Base-by-base conservation (phyloP, 2,113 vertebrate genomes). In the Ceyx margarethae region DNA sequence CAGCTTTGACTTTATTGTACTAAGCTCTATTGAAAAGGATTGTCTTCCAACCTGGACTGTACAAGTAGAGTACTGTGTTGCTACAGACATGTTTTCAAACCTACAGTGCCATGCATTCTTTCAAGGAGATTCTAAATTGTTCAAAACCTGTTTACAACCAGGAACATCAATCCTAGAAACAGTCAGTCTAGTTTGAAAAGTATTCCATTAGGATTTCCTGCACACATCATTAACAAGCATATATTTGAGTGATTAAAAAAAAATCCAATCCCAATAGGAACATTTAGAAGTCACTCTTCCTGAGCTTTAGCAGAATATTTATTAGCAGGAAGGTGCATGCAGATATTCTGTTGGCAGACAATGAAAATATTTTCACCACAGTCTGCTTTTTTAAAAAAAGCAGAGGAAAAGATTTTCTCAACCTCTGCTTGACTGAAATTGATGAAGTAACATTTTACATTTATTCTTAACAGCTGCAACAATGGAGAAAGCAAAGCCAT, bases 1-100 rank as follows among this genome's bases (percentile, higher is more conserved):
- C 15, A 71, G 28, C 28, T 88, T 86, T 46, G 58, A 46, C 31
- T 71, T 64, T 58, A 62, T 43, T 50, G 23, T 61, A 48, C 29
- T 42, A 45, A 78, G 31, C 23, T 90, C 17, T 61, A 6, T 0
- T 64, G 29, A 58, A 91, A 72, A 54, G 19, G 71, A 64, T 1
- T 35, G 15, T 20, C 40, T 90, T 57, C 53, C 84, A 67, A 71
- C 9, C 14, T 50, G 31, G 53, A 35, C 20, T 1, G 1, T 11
- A 46, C 17, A 53, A 35, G 53, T 37, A 48, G 1, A 4, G 22
- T 6, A 66, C n/a, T 33, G 23, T 18, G 29, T 5, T 65, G 29
- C 51, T 76, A 48, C 0, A 3, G 26, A 53, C 0, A 0, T 8
- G 15, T 8, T 89, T 57, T 54, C 42, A 35, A 16, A 75, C 72